Conservation (phyloP, 2,113 vertebrate genomes). For the Scomber japonicus region DNA sequence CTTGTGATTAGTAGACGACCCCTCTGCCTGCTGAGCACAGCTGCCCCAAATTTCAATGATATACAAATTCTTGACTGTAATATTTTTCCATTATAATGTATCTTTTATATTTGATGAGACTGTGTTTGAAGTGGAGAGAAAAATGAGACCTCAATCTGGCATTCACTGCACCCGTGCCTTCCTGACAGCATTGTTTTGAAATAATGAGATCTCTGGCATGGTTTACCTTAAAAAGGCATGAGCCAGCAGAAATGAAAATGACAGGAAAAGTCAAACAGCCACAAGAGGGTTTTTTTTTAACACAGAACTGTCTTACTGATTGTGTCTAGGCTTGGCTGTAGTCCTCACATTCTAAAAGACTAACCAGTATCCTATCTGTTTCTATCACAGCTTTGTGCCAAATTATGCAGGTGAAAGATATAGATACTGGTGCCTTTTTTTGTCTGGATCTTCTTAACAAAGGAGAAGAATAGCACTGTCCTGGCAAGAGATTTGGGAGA, state of each 20-base stretch:
- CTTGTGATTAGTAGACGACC: no score
- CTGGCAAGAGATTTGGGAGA: constrained; percentile 44
- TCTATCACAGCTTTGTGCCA: constrained; percentile 44
- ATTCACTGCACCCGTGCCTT: constrained; percentile 23
- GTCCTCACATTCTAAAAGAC: constrained; percentile 13
- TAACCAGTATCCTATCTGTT: background rate
- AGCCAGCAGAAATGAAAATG: constrained; percentile 62
- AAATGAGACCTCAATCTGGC: constrained; percentile 43
- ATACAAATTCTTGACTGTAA: background rate
- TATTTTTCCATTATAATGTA: background rate
- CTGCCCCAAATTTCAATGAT: no score
- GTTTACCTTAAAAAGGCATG: constrained; percentile 36
- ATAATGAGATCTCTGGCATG: constrained; percentile 49
- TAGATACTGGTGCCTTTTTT: background rate
- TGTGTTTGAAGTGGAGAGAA: constrained; percentile 31
- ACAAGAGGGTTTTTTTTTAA: constrained; percentile 37
- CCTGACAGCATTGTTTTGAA: constrained; percentile 50
- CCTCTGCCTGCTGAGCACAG: no score
- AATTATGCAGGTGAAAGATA: constrained; percentile 41
- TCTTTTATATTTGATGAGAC: constrained; percentile 27
- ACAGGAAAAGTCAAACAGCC: constrained; percentile 61
- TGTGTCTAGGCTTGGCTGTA: constrained; percentile 14
- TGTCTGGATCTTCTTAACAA: constrained; percentile 19
- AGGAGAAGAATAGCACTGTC: constrained; percentile 25
- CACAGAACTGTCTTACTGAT: constrained; percentile 34